Conservation (phyloP, 2,888 invertebrate genomes). For the Tachina grossa region DNA sequence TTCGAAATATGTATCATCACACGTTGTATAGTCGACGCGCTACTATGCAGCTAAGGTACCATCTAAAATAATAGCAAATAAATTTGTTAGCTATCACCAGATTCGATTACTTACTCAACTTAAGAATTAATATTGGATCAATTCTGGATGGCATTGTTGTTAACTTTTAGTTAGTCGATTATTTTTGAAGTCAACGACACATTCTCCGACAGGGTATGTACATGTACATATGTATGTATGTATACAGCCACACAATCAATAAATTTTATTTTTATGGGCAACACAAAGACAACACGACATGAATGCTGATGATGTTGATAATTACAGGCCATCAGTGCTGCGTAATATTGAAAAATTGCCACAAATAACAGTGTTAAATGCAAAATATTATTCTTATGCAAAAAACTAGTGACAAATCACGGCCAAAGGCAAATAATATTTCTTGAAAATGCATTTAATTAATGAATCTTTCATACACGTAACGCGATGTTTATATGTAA, state of each 20-base stretch:
- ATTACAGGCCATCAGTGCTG: conserved; percentile 69
- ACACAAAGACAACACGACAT: conserved; percentile 50
- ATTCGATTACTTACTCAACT: too few species aligned
- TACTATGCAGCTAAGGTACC: too few species aligned
- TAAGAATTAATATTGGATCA: too few species aligned
- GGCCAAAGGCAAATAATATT: conserved; percentile 56
- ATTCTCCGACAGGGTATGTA: too few species aligned
- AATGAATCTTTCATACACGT: conserved; percentile 30
- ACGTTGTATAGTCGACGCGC: too few species aligned
- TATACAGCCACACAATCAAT: conserved; percentile 52
- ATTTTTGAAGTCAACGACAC: too few species aligned
- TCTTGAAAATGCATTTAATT: conserved; percentile 44
- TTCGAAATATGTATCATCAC: too few species aligned
- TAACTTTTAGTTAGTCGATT: too few species aligned
- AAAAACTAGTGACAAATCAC: conserved; percentile 69
- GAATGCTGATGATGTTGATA: conserved; percentile 65
- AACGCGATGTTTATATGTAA: conserved; percentile 1
- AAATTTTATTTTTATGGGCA: conserved; percentile 57
- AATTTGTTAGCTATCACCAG: too few species aligned
- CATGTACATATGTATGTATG: too few species aligned
- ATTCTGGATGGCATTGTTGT: too few species aligned
- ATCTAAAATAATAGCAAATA: too few species aligned
- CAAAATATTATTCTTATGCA: conserved; percentile 34
- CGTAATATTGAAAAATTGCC: conserved; percentile 69
- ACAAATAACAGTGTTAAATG: conserved; percentile 69